phyloP scores from a whole-genome alignment of 2,113 vertebrate species.

The Saguinus imperator region DNA sequence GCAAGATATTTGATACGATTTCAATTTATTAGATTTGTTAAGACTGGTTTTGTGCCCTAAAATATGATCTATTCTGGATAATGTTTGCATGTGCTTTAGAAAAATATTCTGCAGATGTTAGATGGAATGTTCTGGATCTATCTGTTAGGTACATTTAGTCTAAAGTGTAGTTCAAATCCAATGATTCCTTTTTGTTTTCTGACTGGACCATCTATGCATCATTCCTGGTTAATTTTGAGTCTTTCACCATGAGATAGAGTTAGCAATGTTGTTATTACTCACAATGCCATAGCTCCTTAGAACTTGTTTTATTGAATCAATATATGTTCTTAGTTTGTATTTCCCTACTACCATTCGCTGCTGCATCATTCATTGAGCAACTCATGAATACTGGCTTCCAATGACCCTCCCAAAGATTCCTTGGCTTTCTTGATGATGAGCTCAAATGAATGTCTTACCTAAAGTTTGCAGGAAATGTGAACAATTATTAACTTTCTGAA shows the following conservation, averaged over 20 bases:
- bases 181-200: neutral
- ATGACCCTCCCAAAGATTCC: neutral
- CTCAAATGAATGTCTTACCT: neutral
- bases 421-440: neutral
- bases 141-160: neutral
- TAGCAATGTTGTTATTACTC: neutral
- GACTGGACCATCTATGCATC: neutral
- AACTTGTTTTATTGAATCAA: neutral
- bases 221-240: neutral
- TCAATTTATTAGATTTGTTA: neutral
- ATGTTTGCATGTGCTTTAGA: neutral
- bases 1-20: neutral
- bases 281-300: neutral
- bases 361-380: neutral
- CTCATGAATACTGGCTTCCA: neutral
- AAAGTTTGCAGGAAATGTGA: neutral
- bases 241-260: neutral
- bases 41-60: neutral
- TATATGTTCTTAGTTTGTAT: neutral
- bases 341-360: neutral
- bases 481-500: neutral
- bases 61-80: neutral
- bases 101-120: neutral
- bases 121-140: neutral
- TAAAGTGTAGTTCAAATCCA: neutral